Evolutionary conservation across 2,797 vertebrate genomes (phyloP).

Genomic region (Leucoraja ocellata): DNA sequence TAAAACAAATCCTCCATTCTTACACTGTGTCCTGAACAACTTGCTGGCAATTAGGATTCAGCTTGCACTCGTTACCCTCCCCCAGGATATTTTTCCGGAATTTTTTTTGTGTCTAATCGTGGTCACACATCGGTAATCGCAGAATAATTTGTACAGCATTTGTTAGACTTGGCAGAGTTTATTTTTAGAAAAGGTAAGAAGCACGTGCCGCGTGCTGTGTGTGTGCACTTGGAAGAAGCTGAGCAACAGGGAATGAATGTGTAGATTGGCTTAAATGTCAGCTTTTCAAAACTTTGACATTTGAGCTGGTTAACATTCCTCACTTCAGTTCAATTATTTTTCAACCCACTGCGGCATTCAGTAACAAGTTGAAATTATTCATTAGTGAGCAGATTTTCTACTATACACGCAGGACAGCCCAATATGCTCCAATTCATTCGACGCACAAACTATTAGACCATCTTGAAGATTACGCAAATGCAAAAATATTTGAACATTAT

Average conservation of each 20-base stretch:
- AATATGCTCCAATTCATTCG: constrained; percentile 17
- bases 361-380: constrained; percentile 51
- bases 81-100: constrained; percentile 52
- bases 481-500: constrained; percentile 28
- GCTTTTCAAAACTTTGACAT: constrained; percentile 53
- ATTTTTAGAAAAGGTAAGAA: neutral
- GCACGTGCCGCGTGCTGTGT: constrained; percentile 39
- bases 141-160: constrained; percentile 44
- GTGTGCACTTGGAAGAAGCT: constrained; percentile 42
- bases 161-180: constrained; percentile 36
- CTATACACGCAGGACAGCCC: constrained; percentile 34
- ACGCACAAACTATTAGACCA: constrained; percentile 20
- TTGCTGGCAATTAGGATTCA: constrained; percentile 62
- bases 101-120: constrained; percentile 39
- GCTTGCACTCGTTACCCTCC: constrained; percentile 57
- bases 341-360: constrained; percentile 49
- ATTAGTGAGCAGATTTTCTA: constrained; percentile 54
- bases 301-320: constrained; percentile 65
- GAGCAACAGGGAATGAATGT: constrained; percentile 45
- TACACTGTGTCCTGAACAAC: constrained; percentile 57
- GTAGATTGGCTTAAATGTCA: constrained; percentile 53
- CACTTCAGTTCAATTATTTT: constrained; percentile 58
- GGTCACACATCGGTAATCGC: constrained; percentile 44
- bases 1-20: constrained; percentile 64
- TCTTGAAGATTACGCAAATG: constrained; percentile 13